Conservation (phyloP, 2,113 vertebrate genomes). For the Semnornis frantzii region DNA sequence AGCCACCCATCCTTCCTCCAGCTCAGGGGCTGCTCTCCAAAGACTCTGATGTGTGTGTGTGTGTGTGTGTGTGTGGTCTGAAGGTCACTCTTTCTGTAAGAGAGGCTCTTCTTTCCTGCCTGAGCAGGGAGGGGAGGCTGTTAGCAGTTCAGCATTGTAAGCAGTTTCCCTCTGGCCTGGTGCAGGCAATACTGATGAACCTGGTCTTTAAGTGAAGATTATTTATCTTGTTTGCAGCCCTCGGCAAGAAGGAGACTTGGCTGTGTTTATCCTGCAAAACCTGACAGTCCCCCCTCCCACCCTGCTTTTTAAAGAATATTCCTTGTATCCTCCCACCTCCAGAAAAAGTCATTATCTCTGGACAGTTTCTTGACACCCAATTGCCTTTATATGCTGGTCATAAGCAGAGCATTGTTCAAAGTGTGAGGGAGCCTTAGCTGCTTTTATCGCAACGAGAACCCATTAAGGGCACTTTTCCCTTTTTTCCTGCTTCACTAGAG, state of each 20-base stretch:
- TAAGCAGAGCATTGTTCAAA: constrained; percentile 37
- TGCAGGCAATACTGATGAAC: constrained; percentile 49
- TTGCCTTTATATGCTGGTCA: constrained; percentile 52
- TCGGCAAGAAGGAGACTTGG: background rate
- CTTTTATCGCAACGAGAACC: constrained; percentile 38
- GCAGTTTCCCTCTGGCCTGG: constrained; percentile 53
- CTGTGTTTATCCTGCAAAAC: constrained; percentile 4
- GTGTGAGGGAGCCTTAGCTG: constrained; percentile 2
- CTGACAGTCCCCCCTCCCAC: background rate
- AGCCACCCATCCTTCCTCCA: background rate
- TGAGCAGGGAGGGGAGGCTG: constrained; percentile 27
- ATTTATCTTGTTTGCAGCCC: constrained; percentile 19
- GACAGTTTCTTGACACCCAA: constrained; percentile 31
- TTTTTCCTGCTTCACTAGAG: constrained; percentile 48
- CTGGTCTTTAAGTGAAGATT: background rate
- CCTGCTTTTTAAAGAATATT: background rate
- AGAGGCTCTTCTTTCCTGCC: constrained; percentile 39
- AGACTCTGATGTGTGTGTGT: background rate
- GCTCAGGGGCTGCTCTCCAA: background rate
- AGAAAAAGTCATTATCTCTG: constrained; percentile 47
- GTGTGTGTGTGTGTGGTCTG: constrained; percentile 35
- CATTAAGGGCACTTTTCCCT: constrained; percentile 58
- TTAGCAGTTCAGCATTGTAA: constrained; percentile 28
- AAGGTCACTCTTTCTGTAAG: constrained; percentile 39
- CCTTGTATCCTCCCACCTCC: constrained; percentile 15